Evolutionary conservation across 2,113 vertebrate genomes (phyloP), one percentile per base, ranked within the genome.

Genomic region (Megatriorchis doriae): DNA sequence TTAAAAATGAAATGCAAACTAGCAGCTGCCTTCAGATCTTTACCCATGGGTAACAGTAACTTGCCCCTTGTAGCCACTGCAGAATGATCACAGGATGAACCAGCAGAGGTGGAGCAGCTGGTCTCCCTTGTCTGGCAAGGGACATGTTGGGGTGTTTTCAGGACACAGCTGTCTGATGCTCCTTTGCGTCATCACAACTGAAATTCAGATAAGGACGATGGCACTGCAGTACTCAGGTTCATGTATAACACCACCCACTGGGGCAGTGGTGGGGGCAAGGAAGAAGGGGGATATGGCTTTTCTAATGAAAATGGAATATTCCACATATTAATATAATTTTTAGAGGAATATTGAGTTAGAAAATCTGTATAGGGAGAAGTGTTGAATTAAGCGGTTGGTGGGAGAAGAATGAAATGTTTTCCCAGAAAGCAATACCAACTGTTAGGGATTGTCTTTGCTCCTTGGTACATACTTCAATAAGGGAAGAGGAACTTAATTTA

Each of bases 391-490:
- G 65, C 48, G 13, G 8, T 47, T 77, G 70, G 4, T 67, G 29
- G 19, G 38, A 86, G n/a, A 66, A 74, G 58, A 77, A 70, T 21
- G 2, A 70, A 77, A 53, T 45, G 3, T 65, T 83, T 74, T 73
- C 53, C 16, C 16, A 32, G n/a, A 25, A 71, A 58, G 34, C n/a
- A 63, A 7, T 66, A 58, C 14, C 6, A 43, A 3, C 21, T 80
- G 2, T 23, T 62, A 59, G 38, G 20, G 38, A 9, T 36, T 83
- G 25, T 31, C 36, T 84, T 47, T 78, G 71, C 34, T 11, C 42
- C 1, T 4, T 3, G 4, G 11, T 40, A 20, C 0, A 1, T 47
- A 31, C 23, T 17, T 66, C 79, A 67, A 2, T 55, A 81, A 71
- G 17, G 29, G 38, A 61, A 75, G 59, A 80, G 1, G 36, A 77